Evolutionary conservation across 64 coral and sea anemone genomes (phyloP), one percentile per base, ranked within the genome.

Genomic region (Stichodactyla helianthus): DNA sequence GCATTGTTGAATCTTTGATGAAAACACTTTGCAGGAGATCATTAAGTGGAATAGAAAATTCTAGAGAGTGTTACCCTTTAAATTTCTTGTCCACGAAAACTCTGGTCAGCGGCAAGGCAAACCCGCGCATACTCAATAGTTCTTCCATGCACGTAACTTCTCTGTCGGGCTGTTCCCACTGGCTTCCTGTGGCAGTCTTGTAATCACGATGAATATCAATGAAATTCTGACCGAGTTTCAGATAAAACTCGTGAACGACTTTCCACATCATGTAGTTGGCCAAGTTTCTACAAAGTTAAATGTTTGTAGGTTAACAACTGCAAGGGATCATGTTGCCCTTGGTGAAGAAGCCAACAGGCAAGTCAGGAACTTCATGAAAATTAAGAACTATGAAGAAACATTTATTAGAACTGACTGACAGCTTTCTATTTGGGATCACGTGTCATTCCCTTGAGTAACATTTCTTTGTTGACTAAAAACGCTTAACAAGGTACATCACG

Each of bases 261-360:
- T 91, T 84, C 89, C 89, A 91, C 89, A 86, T 91, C 83, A 91
- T 79, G 89, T 86, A 91, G 27, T 91, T 91, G 10, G 89, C 89
- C 59, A 91, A 5, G 20, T 77, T n/a, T 55, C 89, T 91, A 35
- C 6, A 4, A 62, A 82, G 57, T 79, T 59, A 58, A 19, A 55
- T 14, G 5, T 26, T 58, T 58, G 14, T 0, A 11, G 55, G 9
- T 58, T 58, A 58, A 58, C 4, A 11, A 11, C 14, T 11, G 9
- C 14, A 15, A 58, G 9, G 55, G 8, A 11, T 58, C 55, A 15
- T 15, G 55, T 9, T 11, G 55, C 55, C 9, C 55, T 58, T 6
- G 55, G 55, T 58, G 0, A 11, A 5, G 17, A 27, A 50, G 28
- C 31, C 5, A 20, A 10, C 13, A 18, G 6, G 5, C 17, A 13